Conservation (phyloP, 2,888 invertebrate species). For the Sarcophaga subvicina region DNA sequence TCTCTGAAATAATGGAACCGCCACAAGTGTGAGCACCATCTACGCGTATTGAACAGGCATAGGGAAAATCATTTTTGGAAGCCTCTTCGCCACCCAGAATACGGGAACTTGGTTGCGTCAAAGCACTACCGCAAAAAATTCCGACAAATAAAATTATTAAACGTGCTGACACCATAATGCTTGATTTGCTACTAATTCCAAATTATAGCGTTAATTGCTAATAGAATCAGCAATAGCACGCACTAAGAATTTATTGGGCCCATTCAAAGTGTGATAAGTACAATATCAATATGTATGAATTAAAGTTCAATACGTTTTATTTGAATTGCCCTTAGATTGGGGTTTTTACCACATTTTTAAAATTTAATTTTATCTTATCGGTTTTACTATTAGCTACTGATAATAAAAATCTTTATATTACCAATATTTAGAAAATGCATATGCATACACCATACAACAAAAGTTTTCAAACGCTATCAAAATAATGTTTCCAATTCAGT, state of each 20-base stretch:
- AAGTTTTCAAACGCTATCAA: too few relatives aligned
- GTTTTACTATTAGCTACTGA: background rate
- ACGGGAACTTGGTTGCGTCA: conserved; percentile 66
- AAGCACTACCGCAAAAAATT: conserved; percentile 29
- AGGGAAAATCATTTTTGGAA: conserved; percentile 74
- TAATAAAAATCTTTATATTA: too few relatives aligned
- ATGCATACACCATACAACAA: too few relatives aligned
- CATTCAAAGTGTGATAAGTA: background rate
- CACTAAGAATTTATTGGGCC: conserved; percentile 23
- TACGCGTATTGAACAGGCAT: conserved; percentile 78
- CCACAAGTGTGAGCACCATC: conserved; percentile 77
- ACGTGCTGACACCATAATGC: conserved; percentile 64
- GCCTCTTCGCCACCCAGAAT: conserved; percentile 79
- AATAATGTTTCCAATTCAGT: too few relatives aligned
- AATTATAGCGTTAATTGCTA: background rate
- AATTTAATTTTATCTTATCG: conserved; percentile 30
- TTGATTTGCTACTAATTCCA: conserved; percentile 5
- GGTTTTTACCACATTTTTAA: background rate
- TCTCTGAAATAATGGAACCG: conserved; percentile 73
- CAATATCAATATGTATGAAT: conserved; percentile 17
- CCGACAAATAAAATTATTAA: conserved; percentile 25
- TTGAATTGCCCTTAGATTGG: background rate
- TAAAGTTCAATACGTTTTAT: background rate
- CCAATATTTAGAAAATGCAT: too few relatives aligned
- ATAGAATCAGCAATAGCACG: background rate